Evolutionary conservation across 2,888 invertebrate genomes (phyloP), one percentile per base, ranked within the genome.

Genomic region (Heliconius erato): DNA sequence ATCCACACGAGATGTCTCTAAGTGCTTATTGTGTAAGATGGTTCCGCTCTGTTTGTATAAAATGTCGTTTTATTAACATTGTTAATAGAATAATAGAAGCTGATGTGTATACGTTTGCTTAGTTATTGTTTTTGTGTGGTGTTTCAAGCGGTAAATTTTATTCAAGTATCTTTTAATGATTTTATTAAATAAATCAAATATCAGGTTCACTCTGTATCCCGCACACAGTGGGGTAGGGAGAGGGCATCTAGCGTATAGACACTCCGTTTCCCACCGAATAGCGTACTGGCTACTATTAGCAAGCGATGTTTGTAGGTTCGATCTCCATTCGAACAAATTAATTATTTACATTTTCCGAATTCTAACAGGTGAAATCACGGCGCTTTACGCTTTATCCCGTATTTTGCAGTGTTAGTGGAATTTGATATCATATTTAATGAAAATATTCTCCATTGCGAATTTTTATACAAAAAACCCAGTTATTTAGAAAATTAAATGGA

Each of bases 1-100:
- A 76, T 80, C 76, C 35, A 35, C 76, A 76, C 26, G 40, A 74
- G 74, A 76, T 69, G 76, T 76, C 59, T 74, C 74, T 14, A 63
- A n/a, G n/a, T 63, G n/a, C 40, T 26, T 63, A 76, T 80, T 80
- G 76, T 80, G 80, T 11, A 76, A 80, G 80, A 80, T 26, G 35
- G 80, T 80, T 76, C 9, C 76, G 74, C 80, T 76, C 80, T 80
- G 76, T 69, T 80, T 80, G 23, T 40, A 76, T 35, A 4, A 76
- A 76, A 76, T 44, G 71, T 71, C 71, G 71, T 71, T 71, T 71
- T 71, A 71, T 72, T 72, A 40, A 7, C 72, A 72, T 72, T 72
- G 44, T 72, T 44, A 26, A 49, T 72, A 28, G 49, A 49, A 72
- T 72, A 72, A 72, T 72, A 72, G 19, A 72, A 2, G 26, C 19